Conservation (phyloP, 2,113 vertebrate genomes). For the Carlito syrichta region DNA sequence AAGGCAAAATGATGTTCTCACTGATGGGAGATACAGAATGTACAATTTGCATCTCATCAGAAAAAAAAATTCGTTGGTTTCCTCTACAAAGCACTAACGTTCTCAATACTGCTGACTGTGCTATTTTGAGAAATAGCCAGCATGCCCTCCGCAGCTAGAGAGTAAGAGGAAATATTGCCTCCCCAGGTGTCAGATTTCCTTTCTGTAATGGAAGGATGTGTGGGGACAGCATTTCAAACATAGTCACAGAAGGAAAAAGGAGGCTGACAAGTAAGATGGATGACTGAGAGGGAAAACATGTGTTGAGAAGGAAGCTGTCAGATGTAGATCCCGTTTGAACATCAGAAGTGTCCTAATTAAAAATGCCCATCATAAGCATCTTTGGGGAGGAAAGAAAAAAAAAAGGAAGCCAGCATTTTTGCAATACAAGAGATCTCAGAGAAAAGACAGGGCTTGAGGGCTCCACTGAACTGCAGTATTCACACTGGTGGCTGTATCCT, state of each 20-base stretch:
- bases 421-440: not conserved
- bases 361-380: slow-evolving; percentile 65
- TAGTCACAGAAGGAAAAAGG: slow-evolving; percentile 51
- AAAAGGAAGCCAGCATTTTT: not conserved
- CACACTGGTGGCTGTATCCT: not conserved
- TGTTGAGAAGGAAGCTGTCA: slow-evolving; percentile 73
- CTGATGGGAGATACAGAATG: slow-evolving; percentile 61
- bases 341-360: slow-evolving; percentile 73
- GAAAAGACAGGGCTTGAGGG: not conserved
- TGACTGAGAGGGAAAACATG: slow-evolving; percentile 67
- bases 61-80: slow-evolving; percentile 48
- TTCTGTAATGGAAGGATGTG: slow-evolving; percentile 70
- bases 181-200: slow-evolving; percentile 72
- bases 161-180: slow-evolving; percentile 72
- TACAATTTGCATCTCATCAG: slow-evolving; percentile 73
- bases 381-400: not conserved
- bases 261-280: slow-evolving; percentile 75
- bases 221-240: slow-evolving; percentile 76
- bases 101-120: slow-evolving; percentile 62
- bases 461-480: not conserved
- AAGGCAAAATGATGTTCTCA: slow-evolving; percentile 66
- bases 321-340: slow-evolving; percentile 44
- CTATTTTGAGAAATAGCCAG: slow-evolving; percentile 69
- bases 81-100: slow-evolving; percentile 61
- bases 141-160: slow-evolving; percentile 39